Evolutionary conservation across 37 sponge, comb jelly and placozoan genomes (phyloP).

Genomic region (Aplysina aerophoba): DNA sequence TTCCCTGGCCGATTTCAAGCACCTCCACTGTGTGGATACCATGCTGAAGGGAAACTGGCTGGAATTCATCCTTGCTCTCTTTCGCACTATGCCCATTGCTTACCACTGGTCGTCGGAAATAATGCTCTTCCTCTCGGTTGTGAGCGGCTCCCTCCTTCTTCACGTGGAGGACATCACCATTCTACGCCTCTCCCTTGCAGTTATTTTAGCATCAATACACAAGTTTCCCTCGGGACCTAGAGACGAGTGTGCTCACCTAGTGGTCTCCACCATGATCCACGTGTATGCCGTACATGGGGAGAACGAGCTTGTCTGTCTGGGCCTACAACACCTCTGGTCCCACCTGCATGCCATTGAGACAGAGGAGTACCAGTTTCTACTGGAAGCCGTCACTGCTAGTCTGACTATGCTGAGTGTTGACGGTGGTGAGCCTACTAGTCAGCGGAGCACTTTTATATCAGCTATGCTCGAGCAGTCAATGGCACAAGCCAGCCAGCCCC

Average conservation of each 20-base stretch:
- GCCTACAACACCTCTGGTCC: conserved; percentile 59
- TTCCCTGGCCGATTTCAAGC: conserved; percentile 3
- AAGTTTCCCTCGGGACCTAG: conserved; percentile 60
- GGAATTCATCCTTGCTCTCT: conserved; percentile 50
- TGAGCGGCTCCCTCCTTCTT: conserved; percentile 72
- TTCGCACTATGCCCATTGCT: conserved; percentile 20
- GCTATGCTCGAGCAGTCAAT: background rate
- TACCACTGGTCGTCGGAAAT: conserved; percentile 64
- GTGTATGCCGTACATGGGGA: conserved; percentile 68
- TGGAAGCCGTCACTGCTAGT: conserved; percentile 56
- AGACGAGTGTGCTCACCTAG: conserved; percentile 51
- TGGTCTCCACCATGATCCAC: conserved; percentile 64
- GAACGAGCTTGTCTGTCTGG: conserved; percentile 53
- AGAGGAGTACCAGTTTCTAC: conserved; percentile 40
- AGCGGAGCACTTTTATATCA: background rate
- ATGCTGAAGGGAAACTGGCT: conserved; percentile 77
- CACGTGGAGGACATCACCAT: conserved; percentile 70
- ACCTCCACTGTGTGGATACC: conserved; percentile 52
- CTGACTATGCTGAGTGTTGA: conserved; percentile 37
- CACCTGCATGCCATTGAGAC: conserved; percentile 40
- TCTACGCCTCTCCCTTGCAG: conserved; percentile 43
- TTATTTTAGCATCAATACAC: conserved; percentile 39
- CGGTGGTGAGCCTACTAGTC: background rate
- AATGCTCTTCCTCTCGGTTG: conserved; percentile 64
- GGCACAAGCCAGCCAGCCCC: background rate